Evolutionary conservation across 2,797 vertebrate species (phyloP).

Genomic region (Varecia variegata): DNA sequence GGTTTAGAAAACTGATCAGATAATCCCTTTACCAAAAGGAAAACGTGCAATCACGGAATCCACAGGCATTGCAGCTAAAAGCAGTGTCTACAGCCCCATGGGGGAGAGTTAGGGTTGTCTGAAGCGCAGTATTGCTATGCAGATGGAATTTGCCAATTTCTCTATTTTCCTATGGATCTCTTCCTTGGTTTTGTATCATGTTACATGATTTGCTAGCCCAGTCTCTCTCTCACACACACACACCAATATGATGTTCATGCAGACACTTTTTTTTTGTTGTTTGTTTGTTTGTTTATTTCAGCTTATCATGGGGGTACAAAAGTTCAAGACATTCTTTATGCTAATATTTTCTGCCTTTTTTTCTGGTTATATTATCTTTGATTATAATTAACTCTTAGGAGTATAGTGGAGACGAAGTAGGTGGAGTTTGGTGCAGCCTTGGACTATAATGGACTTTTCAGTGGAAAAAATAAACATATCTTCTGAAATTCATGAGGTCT

Average conservation of each 20-base stretch:
- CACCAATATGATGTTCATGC: background rate
- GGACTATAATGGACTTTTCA: background rate
- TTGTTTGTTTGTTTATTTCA: too few relatives aligned
- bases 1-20: background rate
- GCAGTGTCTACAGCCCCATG: background rate
- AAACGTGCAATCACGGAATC: background rate
- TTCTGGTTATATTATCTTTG: background rate
- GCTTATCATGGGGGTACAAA: too few relatives aligned
- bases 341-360: background rate
- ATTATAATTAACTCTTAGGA: background rate
- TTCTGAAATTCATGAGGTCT: background rate
- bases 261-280: too few relatives aligned
- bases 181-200: background rate
- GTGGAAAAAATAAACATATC: background rate
- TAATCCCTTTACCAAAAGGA: background rate
- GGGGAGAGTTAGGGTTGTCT: background rate
- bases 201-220: background rate
- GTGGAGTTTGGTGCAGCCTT: background rate
- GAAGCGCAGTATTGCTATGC: fast-evolving
- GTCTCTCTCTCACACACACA: background rate
- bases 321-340: background rate
- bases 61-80: background rate
- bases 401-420: background rate
- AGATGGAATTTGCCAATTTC: background rate
- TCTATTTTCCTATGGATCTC: background rate